phyloP scores from a whole-genome alignment of 2,888 invertebrate species.

The Pyrrhia umbra region DNA sequence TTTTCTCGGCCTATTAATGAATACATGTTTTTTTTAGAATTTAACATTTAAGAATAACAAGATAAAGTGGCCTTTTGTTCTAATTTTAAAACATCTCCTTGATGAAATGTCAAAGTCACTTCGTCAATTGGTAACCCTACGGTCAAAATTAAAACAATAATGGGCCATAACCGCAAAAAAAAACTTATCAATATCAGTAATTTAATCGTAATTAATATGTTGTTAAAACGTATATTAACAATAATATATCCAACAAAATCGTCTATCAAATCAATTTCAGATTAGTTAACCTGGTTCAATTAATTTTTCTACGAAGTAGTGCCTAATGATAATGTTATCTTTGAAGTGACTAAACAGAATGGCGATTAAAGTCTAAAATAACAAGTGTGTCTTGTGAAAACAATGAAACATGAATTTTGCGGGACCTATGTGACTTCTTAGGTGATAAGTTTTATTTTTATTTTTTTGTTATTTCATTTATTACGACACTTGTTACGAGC shows the following conservation, averaged over 20 bases:
- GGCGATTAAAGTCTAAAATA: conserved; percentile 21
- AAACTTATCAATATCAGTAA: conserved; percentile 16
- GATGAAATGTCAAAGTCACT: no score
- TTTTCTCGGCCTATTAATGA: conserved; percentile 11
- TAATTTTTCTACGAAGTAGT: conserved; percentile 14
- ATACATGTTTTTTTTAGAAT: no score
- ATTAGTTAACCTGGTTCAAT: conserved; percentile 33
- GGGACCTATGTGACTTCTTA: not conserved
- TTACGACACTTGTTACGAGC: no score
- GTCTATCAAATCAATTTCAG: conserved; percentile 19
- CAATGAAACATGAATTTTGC: conserved; percentile 18
- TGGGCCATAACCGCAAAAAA: no score
- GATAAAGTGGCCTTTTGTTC: no score
- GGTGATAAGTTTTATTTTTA: no score
- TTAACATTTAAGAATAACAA: no score
- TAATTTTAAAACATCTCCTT: no score
- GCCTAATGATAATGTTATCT: conserved; percentile 47
- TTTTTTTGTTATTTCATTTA: no score
- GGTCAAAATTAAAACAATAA: no score
- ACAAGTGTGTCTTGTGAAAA: conserved; percentile 26
- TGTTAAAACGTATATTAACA: conserved; percentile 25
- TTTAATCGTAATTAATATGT: conserved; percentile 17
- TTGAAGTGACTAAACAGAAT: conserved; percentile 30
- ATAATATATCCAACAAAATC: conserved; percentile 10
- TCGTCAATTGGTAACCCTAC: no score